Conservation (phyloP, 2,888 invertebrate species). For the Ametastegia equiseti region DNA sequence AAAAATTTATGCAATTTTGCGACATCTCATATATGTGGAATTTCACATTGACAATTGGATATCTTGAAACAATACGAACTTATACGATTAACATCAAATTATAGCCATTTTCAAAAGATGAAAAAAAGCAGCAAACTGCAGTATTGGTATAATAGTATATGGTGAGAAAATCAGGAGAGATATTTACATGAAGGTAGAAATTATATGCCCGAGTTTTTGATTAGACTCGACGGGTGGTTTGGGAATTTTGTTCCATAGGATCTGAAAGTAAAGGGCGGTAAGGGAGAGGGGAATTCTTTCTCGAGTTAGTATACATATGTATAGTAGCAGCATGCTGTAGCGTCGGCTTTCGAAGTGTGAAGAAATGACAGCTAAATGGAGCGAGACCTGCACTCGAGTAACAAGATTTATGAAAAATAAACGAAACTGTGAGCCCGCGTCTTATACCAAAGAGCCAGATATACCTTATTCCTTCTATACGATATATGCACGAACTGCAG, state of each 20-base stretch:
- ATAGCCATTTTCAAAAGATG: background rate
- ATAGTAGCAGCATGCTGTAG: background rate
- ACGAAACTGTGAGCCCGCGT: background rate
- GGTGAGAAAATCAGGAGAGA: background rate
- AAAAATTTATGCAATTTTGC: too few relatives aligned
- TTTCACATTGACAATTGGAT: too few relatives aligned
- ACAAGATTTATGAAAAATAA: conserved; percentile 45
- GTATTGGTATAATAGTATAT: background rate
- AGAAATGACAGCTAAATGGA: conserved; percentile 41
- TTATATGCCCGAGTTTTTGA: conserved; percentile 37
- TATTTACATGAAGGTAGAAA: conserved; percentile 24
- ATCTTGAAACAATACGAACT: too few relatives aligned
- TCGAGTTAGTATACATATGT: conserved; percentile 6
- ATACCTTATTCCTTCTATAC: too few relatives aligned
- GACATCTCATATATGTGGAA: too few relatives aligned
- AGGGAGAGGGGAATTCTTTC: background rate
- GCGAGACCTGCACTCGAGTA: conserved; percentile 35
- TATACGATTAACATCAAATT: too few relatives aligned
- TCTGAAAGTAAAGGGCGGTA: background rate
- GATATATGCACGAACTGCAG: too few relatives aligned
- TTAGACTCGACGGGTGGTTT: conserved; percentile 41
- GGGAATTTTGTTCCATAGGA: background rate
- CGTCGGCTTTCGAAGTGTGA: conserved; percentile 11
- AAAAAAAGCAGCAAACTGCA: background rate
- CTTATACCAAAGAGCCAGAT: too few relatives aligned